Evolutionary conservation across 2,888 invertebrate genomes (phyloP), one percentile per base, ranked within the genome.

Genomic region (Iphiclides podalirius): DNA sequence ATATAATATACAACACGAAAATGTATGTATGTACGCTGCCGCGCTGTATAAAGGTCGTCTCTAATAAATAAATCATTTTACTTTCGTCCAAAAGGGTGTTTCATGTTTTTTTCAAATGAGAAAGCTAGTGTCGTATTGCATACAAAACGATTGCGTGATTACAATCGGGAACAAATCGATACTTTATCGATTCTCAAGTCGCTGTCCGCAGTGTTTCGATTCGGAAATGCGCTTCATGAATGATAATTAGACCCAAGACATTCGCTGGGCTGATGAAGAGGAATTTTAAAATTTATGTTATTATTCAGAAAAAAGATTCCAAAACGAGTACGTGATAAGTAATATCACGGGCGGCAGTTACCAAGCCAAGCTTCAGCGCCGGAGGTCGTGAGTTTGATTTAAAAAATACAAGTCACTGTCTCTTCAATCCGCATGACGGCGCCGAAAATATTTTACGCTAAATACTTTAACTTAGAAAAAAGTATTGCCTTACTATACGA

Each of bases 181-280:
- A 60, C 61, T 61, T 67, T 60, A 75, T 70, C 57, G 63, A 66
- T 68, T 63, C 64, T 63, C 61, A 61, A 61, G 55, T 54, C 58
- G 58, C 51, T 49, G 47, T 46, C 40, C 41, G 53, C 53, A 49
- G 47, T 53, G 53, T 38, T 42, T 58, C 55, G 54, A 62, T 57
- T 57, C 58, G 47, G 48, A 48, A 49, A 58, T 51, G 55, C 60
- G 62, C 57, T 57, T 8, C 12, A 15, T 47, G 76, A 68, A 73
- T 75, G 50, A 39, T 51, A 72, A 73, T 60, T 57, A 54, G 55
- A 58, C 58, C 9, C 13, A 26, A 13, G 13, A 34, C 9, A 45
- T 15, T 35, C 26, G 1, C 13, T 16, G 17, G 13, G 6, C 9
- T 35, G 28, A 39, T n/a, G 37, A 37, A 37, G 43, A 14, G 15